Base-by-base conservation (phyloP, 1,140 invertebrate genomes). In the Ganaspis sp. region DNA sequence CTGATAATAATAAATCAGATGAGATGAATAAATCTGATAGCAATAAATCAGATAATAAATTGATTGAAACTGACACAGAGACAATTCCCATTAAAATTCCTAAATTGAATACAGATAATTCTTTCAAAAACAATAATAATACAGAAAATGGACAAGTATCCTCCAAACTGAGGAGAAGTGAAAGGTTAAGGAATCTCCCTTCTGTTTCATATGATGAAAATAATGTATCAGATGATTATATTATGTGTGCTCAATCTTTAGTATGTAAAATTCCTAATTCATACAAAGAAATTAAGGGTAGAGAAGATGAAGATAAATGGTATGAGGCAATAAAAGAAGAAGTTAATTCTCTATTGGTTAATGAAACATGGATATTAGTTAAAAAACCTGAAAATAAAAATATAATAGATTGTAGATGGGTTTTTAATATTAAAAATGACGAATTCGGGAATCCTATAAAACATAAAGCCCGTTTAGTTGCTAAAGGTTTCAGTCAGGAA, bases 401-500 rank as follows among this genome's bases (percentile, higher is more conserved):
- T 84, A 5, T 69, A 29, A 17, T 75, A 34, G 69, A 70, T 75
- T 53, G 69, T 29, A 75, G n/a, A 29, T 75, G 69, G 69, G 45
- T 72, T 15, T 72, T 76, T 72, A 23, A 17, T 17, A 72, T 72
- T 38, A 69, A 76, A 76, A 76, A 34, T 8, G 9, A 76, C 58
- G 70, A 86, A 81, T 78, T 76, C 75, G 87, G 88, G 69, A 78
- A 87, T 70, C 82, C 85, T 54, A 45, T 81, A n/a, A 83, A 77
- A 75, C 87, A 88, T 81, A 92, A 90, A 70, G 92, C 87, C 49
- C 77, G 91, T 42, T 82, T 91, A 69, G 87, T 92, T 34, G 90
- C 88, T 9, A 83, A 86, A 69, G 90, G 91, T 21, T 92, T 86
- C 73, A 83, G 72, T 15, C 91, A 92, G 82, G 70, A 83, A 74